These are phyloP conservation scores for Drosophila prosaltans DNA, from an alignment of 1,140 invertebrate genomes.

Conservation along the genomic window DNA sequence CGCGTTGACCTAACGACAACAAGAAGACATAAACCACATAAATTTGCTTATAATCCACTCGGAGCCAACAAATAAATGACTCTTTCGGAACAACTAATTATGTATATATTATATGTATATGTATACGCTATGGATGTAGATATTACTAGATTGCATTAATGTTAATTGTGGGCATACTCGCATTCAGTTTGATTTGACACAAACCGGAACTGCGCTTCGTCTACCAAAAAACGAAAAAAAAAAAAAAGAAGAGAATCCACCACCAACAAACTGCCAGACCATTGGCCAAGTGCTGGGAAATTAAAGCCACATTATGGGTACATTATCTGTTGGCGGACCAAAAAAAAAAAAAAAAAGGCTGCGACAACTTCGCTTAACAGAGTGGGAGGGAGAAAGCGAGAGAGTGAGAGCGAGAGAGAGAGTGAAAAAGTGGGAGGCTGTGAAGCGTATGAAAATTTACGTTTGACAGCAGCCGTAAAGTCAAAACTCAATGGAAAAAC, in stretches of 20 bases:
- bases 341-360: slow-evolving; percentile 4
- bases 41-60: slow-evolving; percentile 30
- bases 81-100: slow-evolving; percentile 68
- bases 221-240: slow-evolving; percentile 29
- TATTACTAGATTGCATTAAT: slow-evolving; percentile 26
- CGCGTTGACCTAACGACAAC: slow-evolving; percentile 22
- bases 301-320: slow-evolving; percentile 67
- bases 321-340: slow-evolving; percentile 52
- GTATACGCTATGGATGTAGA: slow-evolving; percentile 20
- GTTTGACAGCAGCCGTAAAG: slow-evolving; percentile 54
- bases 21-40: not conserved
- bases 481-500: slow-evolving; percentile 58
- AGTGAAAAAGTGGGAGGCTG: slow-evolving; percentile 15
- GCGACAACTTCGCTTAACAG: slow-evolving; percentile 56
- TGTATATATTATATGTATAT: slow-evolving; percentile 18
- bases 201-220: slow-evolving; percentile 71
- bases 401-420: slow-evolving; percentile 9
- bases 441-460: slow-evolving; percentile 55
- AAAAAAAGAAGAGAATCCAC: slow-evolving; percentile 30
- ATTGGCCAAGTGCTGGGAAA: slow-evolving; percentile 49
- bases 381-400: not conserved
- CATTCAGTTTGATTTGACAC: slow-evolving; percentile 35
- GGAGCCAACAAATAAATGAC: slow-evolving; percentile 46
- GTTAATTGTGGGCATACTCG: slow-evolving; percentile 56
- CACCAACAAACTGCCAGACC: slow-evolving; percentile 24